Evolutionary conservation across 1,140 invertebrate species (phyloP), one percentile per base, ranked within the genome.

Genomic region (Trichomalopsis sarcophagae): DNA sequence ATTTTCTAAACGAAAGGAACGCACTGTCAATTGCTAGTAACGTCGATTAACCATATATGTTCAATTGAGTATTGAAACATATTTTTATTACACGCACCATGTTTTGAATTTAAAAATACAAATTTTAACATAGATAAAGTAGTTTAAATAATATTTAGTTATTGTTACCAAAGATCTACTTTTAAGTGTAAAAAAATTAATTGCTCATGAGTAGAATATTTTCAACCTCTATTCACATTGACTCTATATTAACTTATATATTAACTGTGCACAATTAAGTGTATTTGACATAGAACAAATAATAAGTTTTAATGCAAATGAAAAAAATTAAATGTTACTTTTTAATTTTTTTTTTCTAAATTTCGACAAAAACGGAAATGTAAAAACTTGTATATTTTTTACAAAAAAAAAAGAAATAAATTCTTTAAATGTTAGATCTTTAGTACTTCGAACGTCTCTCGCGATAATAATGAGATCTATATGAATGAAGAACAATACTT

Each of bases 331-430:
- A 40, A 76, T 17, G 21, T n/a, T 75, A 9, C 33, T 77, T 77
- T 13, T 23, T 2, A 66, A 80, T 40, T 13, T 40, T 7, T 73
- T 81, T 73, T 47, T 81, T 73, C 68, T 73, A 81, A 47, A 50
- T 47, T 2, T 73, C 14, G n/a, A 81, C 47, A 44, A 81, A 73
- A 55, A 33, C 7, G 40, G 23, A 36, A 82, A 82, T 82, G 81
- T 82, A 82, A 82, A 82, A 82, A 82, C 69, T 33, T 82, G 81
- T 82, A 82, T 13, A 82, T 82, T 73, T 82, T 82, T 82, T 81
- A 81, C 68, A 40, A 81, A 73, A 50, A 50, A 81, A 81, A 77
- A 77, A 62, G 66, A 62, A 78, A n/a, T 55, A 80, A 55, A 69
- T 82, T 74, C 44, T 82, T 74, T 75, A 74, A 82, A 21, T 75